Percentiles rank a stretch among this genome's conserved stretches.
Conservation (phyloP, 2,113 vertebrate genomes). For the Eleginops maclovinus region DNA sequence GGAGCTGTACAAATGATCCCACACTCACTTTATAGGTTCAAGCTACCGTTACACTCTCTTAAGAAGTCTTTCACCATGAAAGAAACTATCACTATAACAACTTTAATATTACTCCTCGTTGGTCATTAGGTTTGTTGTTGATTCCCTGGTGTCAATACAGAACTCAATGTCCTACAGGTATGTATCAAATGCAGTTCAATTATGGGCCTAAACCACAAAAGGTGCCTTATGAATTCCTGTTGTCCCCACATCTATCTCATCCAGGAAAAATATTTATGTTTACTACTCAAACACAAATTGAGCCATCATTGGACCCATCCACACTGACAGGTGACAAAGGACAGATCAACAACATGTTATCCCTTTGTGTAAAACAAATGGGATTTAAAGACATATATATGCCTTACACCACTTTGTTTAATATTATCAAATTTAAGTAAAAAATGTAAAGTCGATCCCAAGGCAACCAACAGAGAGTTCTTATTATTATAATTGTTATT, state of each 20-base stretch:
- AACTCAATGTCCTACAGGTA: not conserved
- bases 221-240: conserved; percentile 31
- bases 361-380: not conserved
- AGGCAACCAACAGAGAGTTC: not conserved
- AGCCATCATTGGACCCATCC: not conserved
- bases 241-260: not conserved
- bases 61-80: not conserved
- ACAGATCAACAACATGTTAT: not conserved
- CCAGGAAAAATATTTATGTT: not conserved
- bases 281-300: conserved; percentile 1
- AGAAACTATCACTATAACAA: not conserved
- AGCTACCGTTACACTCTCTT: not conserved
- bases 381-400: not conserved
- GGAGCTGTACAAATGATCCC: not conserved
- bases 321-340: not conserved
- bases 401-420: not conserved
- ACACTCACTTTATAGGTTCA: not conserved
- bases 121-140: not conserved
- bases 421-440: not conserved
- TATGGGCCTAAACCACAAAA: conserved; percentile 1
- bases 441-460: not conserved
- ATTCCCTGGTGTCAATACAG: not conserved
- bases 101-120: too few species aligned
- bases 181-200: conserved; percentile 13
- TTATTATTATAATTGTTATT: not conserved